Evolutionary conservation across 2,797 vertebrate genomes (phyloP).

Genomic region (Brotula barbata): DNA sequence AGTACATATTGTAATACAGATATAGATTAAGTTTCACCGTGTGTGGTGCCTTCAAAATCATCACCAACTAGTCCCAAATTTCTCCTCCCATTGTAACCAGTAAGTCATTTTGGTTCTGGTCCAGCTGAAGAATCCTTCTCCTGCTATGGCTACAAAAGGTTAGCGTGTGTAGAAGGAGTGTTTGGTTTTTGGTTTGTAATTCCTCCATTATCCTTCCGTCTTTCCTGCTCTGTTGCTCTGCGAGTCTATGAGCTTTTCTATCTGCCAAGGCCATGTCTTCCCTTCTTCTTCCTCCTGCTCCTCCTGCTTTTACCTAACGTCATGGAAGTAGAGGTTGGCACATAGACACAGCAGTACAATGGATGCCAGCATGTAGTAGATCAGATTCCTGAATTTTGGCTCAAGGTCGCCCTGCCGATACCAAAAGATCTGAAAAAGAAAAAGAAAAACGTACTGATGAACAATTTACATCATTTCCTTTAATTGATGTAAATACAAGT

Average conservation of each 20-base stretch:
- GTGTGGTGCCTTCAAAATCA: background rate
- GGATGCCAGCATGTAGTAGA: conserved; percentile 94
- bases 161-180: background rate
- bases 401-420: conserved; percentile 98
- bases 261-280: conserved; percentile 61
- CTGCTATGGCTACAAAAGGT: background rate
- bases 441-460: background rate
- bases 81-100: conserved; percentile 17
- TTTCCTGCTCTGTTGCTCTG: conserved; percentile 2
- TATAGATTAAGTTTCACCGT: background rate
- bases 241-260: background rate
- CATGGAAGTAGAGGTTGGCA: conserved; percentile 98
- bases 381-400: conserved; percentile 96
- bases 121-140: background rate
- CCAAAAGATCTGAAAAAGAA: conserved; percentile 88
- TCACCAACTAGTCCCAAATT: conserved; percentile 11
- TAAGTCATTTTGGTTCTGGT: conserved; percentile 31
- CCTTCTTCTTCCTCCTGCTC: conserved; percentile 47
- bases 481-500: too few species aligned
- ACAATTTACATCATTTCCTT: too few species aligned
- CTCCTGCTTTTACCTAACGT: conserved; percentile 75
- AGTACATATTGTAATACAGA: conserved; percentile 1
- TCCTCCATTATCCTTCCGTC: background rate
- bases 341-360: conserved; percentile 95
- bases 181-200: conserved; percentile 1